Percentiles rank a stretch among this genome's conserved stretches.
phyloP scores from a whole-genome alignment of 2,888 invertebrate genomes.

The Criorhina ranunculi region DNA sequence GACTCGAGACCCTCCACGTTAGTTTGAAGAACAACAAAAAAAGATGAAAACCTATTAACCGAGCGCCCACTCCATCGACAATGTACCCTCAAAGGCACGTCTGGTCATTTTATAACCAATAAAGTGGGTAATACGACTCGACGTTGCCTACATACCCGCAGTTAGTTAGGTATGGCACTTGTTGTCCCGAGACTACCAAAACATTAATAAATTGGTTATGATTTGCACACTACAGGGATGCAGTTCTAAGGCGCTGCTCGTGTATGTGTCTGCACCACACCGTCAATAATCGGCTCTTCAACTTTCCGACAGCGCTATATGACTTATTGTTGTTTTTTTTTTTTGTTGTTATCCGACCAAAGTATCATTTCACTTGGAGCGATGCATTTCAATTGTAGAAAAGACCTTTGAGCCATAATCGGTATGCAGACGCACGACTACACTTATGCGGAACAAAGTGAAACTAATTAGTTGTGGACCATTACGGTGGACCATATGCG shows the following conservation, averaged over 20 bases:
- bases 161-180: constrained; percentile 46
- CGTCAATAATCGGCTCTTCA: constrained; percentile 58
- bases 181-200: constrained; percentile 31
- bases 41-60: constrained; percentile 25
- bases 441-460: constrained; percentile 72
- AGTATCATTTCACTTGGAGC: constrained; percentile 54
- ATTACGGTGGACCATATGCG: constrained; percentile 15
- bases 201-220: constrained; percentile 37
- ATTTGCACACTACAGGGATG: constrained; percentile 12
- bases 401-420: constrained; percentile 47
- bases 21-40: not conserved
- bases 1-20: constrained; percentile 40
- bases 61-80: constrained; percentile 57
- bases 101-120: constrained; percentile 59
- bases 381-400: constrained; percentile 32
- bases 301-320: constrained; percentile 45
- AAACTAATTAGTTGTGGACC: constrained; percentile 68
- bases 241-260: not conserved
- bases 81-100: constrained; percentile 53
- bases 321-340: constrained; percentile 49
- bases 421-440: constrained; percentile 68
- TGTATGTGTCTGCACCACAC: constrained; percentile 31
- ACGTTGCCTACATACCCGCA: constrained; percentile 17
- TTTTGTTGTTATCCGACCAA: constrained; percentile 11
- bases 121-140: constrained; percentile 62